Base-by-base conservation (phyloP, 2,888 invertebrate genomes). In the Oligia strigilis region DNA sequence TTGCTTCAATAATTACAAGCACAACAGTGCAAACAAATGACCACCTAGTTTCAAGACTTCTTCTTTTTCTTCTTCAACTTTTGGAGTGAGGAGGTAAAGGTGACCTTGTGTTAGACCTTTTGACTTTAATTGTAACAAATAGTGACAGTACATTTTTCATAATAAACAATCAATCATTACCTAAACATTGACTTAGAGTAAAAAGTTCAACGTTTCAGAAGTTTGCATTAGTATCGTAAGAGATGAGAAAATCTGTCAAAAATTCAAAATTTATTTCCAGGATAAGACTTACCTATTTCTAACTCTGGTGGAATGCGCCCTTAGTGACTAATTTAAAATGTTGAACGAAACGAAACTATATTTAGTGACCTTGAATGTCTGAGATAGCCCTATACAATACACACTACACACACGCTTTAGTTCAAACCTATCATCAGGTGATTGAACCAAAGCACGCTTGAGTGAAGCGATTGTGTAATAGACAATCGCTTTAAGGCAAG, bases 1-100 rank as follows among this genome's bases (percentile, higher is more conserved):
- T 92, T 92, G 88, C 88, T 84, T 80, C 76, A 72, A 85, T 92
- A 88, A 90, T 92, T 92, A 91, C 89, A 87, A 87, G 88, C 87
- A 83, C 77, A 80, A 78, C 73, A 80, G 83, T 78, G 83, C 75
- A 81, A 88, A 90, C 88, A 84, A 90, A 90, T 84, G 65, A 75
- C 81, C 73, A 82, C 73, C 75, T 78, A 77, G 83, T 77, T 80
- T 67, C 17, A 78, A 74, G 29, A 29, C 29, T 29, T 29, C 29
- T 29, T 29, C 29, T 29, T 29, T 29, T 29, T 29, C 29, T 29
- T 29, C 9, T 64, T 36, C 9, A 65, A 67, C 66, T 40, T 81
- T 71, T 74, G n/a, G 17, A 49, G 52, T 60, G 11, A 11, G 2
- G 17, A 66, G 14, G 14, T 19, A 8, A n/a, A 13, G n/a, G 29